Base-by-base conservation (phyloP, 2,113 vertebrate species). In the Tilapia sparmanii region DNA sequence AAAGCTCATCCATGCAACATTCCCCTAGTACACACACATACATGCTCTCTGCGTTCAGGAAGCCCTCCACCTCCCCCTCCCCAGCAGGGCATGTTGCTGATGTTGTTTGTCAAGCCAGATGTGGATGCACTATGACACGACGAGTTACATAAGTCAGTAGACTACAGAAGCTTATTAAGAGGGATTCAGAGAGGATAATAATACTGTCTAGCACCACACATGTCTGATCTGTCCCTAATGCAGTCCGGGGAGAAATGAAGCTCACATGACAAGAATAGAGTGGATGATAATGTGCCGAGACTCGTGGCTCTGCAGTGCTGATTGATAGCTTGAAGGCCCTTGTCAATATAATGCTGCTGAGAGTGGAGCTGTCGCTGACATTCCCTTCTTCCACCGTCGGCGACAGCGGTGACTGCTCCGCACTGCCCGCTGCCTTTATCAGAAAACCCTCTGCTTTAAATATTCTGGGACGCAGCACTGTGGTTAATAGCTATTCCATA, bases 71-170 rank as follows among this genome's bases (percentile, higher is more conserved):
- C 22, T 45, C 68, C 68, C 68, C 40, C 22, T 26, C 22, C 53
- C 84, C 63, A 71, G 80, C 80, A 84, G 80, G 19, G 57, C 52
- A 66, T 86, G 87, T 63, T 84, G 57, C 61, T 81, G 84, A 85
- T 89, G 86, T 79, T 93, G 87, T 73, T 78, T 86, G 54, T 78
- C 45, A 53, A 84, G 81, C 76, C 88, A 89, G 89, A 90, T 87
- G 92, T 88, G 89, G 89, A 94, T 94, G 90, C 89, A 91, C 91
- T 52, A 68, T 85, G 84, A 80, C 90, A 93, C n/a, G 29, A 83
- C 66, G 40, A 10, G 86, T 95, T 95, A 95, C 85, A 29, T 93
- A 95, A 96, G 94, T 92, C 92, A 93, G 78, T 88, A 90, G 89
- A 83, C 86, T 91, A 87, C 45, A 91, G 92, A 90, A 42, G 82